Percentiles rank a stretch among this genome's conserved stretches.
These are phyloP conservation scores for Hydriomena furcata DNA, from an alignment of 2,888 invertebrate genomes.

Conservation along the genomic window DNA sequence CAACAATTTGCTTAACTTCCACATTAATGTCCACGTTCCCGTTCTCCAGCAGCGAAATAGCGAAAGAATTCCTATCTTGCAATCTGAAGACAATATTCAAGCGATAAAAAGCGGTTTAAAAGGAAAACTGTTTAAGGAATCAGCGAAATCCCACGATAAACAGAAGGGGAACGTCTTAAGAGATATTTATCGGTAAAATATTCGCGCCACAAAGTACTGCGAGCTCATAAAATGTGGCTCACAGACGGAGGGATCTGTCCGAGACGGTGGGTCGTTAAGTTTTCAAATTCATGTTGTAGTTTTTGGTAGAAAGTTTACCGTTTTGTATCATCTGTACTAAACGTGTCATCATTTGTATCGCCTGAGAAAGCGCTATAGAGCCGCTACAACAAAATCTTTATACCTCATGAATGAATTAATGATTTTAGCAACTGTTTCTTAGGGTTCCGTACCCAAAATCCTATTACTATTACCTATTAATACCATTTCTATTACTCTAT, in stretches of 20 bases:
- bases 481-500: too few species aligned
- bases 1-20: slow-evolving; percentile 37
- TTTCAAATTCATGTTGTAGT: slow-evolving; percentile 17
- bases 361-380: too few species aligned
- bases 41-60: slow-evolving; percentile 34
- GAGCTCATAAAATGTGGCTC: slow-evolving; percentile 62
- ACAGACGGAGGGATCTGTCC: slow-evolving; percentile 27
- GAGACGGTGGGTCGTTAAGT: slow-evolving; percentile 25
- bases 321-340: not conserved
- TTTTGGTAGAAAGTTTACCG: not conserved
- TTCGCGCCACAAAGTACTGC: slow-evolving; percentile 61
- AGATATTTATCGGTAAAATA: slow-evolving; percentile 79
- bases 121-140: slow-evolving; percentile 72
- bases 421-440: too few species aligned
- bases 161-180: slow-evolving; percentile 69
- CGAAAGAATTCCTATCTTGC: slow-evolving; percentile 37
- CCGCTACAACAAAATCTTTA: too few species aligned
- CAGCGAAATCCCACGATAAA: slow-evolving; percentile 76
- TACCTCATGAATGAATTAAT: too few species aligned
- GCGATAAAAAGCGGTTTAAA: slow-evolving; percentile 64
- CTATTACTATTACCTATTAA: too few species aligned
- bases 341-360: too few species aligned
- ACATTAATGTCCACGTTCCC: slow-evolving; percentile 30
- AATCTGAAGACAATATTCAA: slow-evolving; percentile 48
- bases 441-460: too few species aligned